Conservation (phyloP, 2,113 vertebrate species). For the Amazona guildingii region DNA sequence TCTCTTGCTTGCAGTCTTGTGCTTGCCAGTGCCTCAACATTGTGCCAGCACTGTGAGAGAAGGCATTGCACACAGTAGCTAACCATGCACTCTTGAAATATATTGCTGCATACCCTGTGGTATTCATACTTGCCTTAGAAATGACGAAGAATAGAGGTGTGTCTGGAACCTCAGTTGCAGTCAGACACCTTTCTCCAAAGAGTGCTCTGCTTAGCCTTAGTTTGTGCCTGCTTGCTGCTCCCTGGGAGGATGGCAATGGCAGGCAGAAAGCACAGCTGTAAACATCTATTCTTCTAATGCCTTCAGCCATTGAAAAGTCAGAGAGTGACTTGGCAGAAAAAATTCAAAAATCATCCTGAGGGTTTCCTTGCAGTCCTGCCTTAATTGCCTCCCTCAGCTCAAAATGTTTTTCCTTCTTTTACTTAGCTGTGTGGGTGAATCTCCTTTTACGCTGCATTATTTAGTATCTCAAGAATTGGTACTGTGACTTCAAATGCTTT, state of each 20-base stretch:
- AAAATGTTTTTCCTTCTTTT: neutral
- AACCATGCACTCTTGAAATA: neutral
- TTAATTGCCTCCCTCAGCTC: conserved; percentile 18
- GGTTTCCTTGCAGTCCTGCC: neutral
- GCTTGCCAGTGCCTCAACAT: neutral
- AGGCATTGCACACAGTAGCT: neutral
- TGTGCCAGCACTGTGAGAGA: neutral
- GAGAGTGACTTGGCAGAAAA: neutral
- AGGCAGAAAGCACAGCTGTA: neutral
- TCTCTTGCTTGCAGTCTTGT: neutral
- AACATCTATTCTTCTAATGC: neutral
- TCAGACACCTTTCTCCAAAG: neutral
- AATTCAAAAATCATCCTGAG: neutral
- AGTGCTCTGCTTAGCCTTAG: neutral
- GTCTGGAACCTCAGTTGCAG: neutral
- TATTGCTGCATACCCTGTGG: neutral
- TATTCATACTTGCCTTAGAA: neutral
- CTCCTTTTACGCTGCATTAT: neutral
- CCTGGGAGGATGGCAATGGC: neutral
- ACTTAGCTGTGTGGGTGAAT: neutral
- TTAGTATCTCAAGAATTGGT: neutral
- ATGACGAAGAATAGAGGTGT: neutral
- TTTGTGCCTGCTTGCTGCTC: neutral
- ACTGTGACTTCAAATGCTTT: conserved; percentile 2
- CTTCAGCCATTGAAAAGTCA: neutral